phyloP scores from a whole-genome alignment of 2,888 invertebrate genomes.

The Cosmopolites sordidus region DNA sequence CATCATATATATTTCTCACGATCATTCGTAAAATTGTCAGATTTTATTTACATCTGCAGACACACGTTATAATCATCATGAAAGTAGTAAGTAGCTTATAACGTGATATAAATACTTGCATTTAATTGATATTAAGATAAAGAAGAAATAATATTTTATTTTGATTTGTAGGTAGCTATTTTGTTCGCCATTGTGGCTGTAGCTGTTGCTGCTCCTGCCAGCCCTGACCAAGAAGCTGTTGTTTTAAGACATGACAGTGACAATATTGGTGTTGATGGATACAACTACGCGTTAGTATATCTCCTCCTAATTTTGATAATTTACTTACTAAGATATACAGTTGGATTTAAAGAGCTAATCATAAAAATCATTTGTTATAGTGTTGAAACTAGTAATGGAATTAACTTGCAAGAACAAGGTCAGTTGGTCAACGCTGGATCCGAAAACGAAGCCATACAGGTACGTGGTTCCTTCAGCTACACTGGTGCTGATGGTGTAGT shows the following conservation, averaged over 20 bases:
- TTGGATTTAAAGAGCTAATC: no score
- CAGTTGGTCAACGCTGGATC: slow-evolving; percentile 57
- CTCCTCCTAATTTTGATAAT: background rate
- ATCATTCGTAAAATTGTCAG: background rate
- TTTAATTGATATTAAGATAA: no score
- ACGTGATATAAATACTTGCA: no score
- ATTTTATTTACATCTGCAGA: background rate
- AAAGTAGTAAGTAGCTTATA: slow-evolving; percentile 7
- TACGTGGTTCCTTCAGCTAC: slow-evolving; percentile 61
- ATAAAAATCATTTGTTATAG: slow-evolving; percentile 37
- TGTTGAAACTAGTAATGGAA: slow-evolving; percentile 63
- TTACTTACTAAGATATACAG: no score
- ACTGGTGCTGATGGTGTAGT: slow-evolving; percentile 58
- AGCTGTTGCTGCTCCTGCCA: slow-evolving; percentile 25
- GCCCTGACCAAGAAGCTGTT: slow-evolving; percentile 10
- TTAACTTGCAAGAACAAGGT: slow-evolving; percentile 58
- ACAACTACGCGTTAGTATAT: slow-evolving; percentile 35
- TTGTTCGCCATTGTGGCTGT: slow-evolving; percentile 31
- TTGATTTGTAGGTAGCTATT: background rate
- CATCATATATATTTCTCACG: background rate
- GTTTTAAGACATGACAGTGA: slow-evolving; percentile 30
- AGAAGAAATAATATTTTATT: no score
- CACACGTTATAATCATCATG: background rate
- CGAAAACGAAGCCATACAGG: slow-evolving; percentile 58
- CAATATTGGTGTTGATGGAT: slow-evolving; percentile 39